These are phyloP conservation scores for Drymonia ruficornis DNA, from an alignment of 2,888 invertebrate species.

Conservation along the genomic window DNA sequence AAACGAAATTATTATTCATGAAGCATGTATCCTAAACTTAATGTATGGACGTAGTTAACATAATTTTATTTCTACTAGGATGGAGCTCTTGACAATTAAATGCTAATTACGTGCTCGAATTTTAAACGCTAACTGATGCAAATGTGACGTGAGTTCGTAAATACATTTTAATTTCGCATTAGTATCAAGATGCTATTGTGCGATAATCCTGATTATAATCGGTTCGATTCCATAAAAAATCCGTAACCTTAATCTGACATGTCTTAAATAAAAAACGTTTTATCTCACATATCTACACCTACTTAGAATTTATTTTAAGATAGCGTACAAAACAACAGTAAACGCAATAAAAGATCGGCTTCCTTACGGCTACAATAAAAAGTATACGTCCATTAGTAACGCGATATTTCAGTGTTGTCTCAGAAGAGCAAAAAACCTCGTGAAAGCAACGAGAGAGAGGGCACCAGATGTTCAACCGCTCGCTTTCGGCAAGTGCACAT, in stretches of 20 bases:
- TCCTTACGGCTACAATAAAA: constrained; percentile 25
- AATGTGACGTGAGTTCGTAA: constrained; percentile 22
- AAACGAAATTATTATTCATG: constrained; percentile 26
- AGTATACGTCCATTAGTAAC: constrained; percentile 29
- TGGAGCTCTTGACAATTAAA: constrained; percentile 18
- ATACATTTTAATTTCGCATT: constrained; percentile 34
- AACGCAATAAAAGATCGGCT: constrained; percentile 19
- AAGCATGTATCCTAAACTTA: constrained; percentile 18
- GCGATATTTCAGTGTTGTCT: constrained; percentile 19
- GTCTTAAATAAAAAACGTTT: no score
- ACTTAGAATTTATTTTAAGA: not conserved
- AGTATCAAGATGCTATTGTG: constrained; percentile 12
- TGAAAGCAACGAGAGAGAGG: constrained; percentile 12
- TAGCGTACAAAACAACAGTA: constrained; percentile 1
- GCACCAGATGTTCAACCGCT: constrained; percentile 38
- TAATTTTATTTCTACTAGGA: constrained; percentile 12
- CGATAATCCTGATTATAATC: constrained; percentile 32
- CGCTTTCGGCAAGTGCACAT: constrained; percentile 22
- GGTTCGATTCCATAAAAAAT: not conserved
- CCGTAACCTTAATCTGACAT: no score
- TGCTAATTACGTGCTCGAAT: constrained; percentile 19
- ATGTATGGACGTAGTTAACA: constrained; percentile 17
- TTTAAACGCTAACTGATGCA: constrained; percentile 15
- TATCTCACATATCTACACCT: no score
- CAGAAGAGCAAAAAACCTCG: constrained; percentile 13